A percentile compares a stretch with the other conserved stretches of the same genome.
Evolutionary conservation across 2,888 invertebrate species (phyloP).

Genomic region (Drosophila borborema): DNA sequence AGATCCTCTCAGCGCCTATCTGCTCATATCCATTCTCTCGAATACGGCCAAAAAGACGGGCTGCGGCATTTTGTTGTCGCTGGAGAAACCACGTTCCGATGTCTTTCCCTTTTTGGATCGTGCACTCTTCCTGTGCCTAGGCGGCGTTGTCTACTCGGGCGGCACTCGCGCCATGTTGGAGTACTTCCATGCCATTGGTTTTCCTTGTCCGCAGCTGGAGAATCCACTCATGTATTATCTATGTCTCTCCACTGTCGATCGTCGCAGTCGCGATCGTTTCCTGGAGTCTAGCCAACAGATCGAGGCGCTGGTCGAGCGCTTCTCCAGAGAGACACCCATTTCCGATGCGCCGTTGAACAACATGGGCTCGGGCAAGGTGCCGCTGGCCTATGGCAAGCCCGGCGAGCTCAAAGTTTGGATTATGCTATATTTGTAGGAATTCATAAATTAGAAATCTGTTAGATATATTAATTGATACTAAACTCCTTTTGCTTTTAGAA

Average conservation of each 20-base stretch:
- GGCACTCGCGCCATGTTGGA: constrained; percentile 96
- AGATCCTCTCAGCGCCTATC: constrained; percentile 97
- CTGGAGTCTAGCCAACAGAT: constrained; percentile 97
- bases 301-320: constrained; percentile 95
- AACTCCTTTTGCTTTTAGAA: constrained; percentile 85
- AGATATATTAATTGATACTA: neutral
- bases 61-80: constrained; percentile 94
- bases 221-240: constrained; percentile 99
- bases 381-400: constrained; percentile 91
- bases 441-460: neutral
- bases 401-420: constrained; percentile 89
- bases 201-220: constrained; percentile 97
- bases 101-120: constrained; percentile 97
- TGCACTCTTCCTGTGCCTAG: constrained; percentile 95
- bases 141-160: constrained; percentile 96
- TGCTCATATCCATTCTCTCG: constrained; percentile 96
- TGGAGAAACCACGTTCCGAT: constrained; percentile 97
- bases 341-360: constrained; percentile 88
- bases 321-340: constrained; percentile 93
- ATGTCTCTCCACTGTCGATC: constrained; percentile 88
- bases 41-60: constrained; percentile 96
- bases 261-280: constrained; percentile 93
- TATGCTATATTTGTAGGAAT: constrained; percentile 88
- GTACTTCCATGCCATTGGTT: constrained; percentile 97
- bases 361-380: constrained; percentile 88